Percentiles rank a stretch among this genome's conserved stretches.
Evolutionary conservation across 92 coral and sea anemone species (phyloP).

Genomic region (Heteractis magnifica): DNA sequence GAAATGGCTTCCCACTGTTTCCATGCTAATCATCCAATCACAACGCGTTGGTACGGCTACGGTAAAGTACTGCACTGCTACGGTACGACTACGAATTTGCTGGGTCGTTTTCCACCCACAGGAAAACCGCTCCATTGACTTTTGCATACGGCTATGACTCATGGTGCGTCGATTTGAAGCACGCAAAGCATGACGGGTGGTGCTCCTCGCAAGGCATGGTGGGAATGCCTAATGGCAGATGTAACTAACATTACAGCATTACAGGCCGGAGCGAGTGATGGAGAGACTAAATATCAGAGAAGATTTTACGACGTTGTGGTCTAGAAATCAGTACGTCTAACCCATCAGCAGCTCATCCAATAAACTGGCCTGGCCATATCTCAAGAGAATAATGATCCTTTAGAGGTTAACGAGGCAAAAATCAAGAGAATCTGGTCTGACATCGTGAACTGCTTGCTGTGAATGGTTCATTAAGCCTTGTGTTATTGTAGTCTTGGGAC

Average conservation of each 20-base stretch:
- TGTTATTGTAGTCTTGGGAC: slow-evolving; percentile 8
- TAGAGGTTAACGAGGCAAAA: slow-evolving; percentile 12
- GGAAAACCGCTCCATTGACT: too few relatives aligned
- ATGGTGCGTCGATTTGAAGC: not conserved
- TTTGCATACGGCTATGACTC: too few relatives aligned
- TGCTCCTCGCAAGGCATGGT: slow-evolving; percentile 9
- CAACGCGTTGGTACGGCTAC: too few relatives aligned
- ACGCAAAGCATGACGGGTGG: slow-evolving; percentile 17
- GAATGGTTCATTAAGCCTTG: slow-evolving; percentile 35
- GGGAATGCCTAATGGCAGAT: slow-evolving; percentile 43
- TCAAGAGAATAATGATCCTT: slow-evolving; percentile 22
- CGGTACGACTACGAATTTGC: too few relatives aligned
- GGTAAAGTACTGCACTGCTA: too few relatives aligned
- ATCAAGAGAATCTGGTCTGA: slow-evolving; percentile 10
- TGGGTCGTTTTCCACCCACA: too few relatives aligned
- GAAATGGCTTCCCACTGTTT: too few relatives aligned
- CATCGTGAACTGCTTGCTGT: slow-evolving; percentile 20
- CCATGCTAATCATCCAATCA: too few relatives aligned
- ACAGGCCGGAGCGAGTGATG: not conserved
- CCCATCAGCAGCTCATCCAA: slow-evolving; percentile 23
- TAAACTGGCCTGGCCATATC: slow-evolving; percentile 8
- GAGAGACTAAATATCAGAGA: not conserved
- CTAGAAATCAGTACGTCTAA: slow-evolving; percentile 23
- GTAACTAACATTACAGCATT: slow-evolving; percentile 24
- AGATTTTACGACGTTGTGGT: slow-evolving; percentile 29